Base-by-base conservation (phyloP, 2,113 vertebrate genomes). In the Muntiacus muntjak region DNA sequence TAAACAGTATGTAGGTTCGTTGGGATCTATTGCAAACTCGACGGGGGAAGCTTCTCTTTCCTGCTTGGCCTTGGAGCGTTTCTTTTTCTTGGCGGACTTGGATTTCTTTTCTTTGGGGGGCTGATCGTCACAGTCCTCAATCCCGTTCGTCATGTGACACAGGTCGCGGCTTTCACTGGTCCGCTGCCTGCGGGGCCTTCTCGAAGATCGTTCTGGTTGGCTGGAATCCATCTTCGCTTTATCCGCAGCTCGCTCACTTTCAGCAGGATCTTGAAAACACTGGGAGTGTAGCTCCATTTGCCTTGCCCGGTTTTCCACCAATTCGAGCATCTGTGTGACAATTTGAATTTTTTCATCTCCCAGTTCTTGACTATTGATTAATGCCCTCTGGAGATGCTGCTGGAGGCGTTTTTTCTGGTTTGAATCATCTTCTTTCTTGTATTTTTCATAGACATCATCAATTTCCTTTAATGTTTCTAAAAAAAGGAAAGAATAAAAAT, bases 271-370 rank as follows among this genome's bases (percentile, higher is more conserved):
- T 98, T 99, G 99, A 79, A 99, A 99, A 98, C 99, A 99, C 58
- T 99, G 99, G 9, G 99, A 99, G 93, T 99, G 99, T 0, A 99
- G 99, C 96, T 99, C 99, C 99, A 99, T 99, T 97, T 99, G 99
- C 55, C 99, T 99, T 33, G 99, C 99, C 91, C 99, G 99, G 89
- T 99, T 99, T 98, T 99, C 99, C 91, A 99, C 99, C 97, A 99
- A 98, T 98, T 99, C 99, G 0, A 99, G 99, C 99, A 99, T 99
- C 96, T 99, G 99, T 43, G 99, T 99, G 78, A 99, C 99, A 93
- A 99, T 99, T 13, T 99, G 99, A 98, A 99, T 99, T 98, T 99
- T 99, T 98, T 99, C 99, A 54, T 99, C 99, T 21, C 99, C 99
- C 45, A 99, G 98, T 98, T 99, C 99, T 97, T 99, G 99, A 97